Base-by-base conservation (phyloP, 2,888 invertebrate genomes). In the Orthosia cruda region DNA sequence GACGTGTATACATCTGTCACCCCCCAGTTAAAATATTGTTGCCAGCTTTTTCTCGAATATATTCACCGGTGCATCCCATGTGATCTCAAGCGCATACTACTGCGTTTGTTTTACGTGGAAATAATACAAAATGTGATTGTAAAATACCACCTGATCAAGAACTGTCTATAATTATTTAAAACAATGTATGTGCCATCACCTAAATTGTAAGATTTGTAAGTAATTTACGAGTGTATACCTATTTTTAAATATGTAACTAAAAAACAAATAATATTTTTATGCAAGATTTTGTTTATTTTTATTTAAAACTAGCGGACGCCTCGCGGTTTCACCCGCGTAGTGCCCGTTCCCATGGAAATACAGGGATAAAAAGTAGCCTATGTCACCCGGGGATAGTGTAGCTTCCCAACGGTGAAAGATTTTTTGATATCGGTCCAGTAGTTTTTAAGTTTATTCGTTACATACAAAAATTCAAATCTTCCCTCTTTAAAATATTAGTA, bases 131-230 rank as follows among this genome's bases (percentile, higher is more conserved):
- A 68, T 76, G 26, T 74, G 23, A 71, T 74, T 71, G 65, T 66
- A 68, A 68, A 65, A 59, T 50, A 74, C 71, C 64, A 68, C 70
- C 54, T 49, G 0, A 54, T 57, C 26, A 71, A 68, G 79, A 72
- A 80, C 65, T 75, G 58, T 32, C 50, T 76, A 47, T 58, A 18
- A 61, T 57, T 67, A 83, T 80, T 86, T 81, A 63, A 85, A 74
- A 73, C n/a, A 76, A 40, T 23, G 15, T 68, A 84, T 80, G 85
- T 86, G 85, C 84, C 84, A 86, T 86, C 73, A 74, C 26, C n/a
- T 77, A 76, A 66, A 70, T 59, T 84, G 20, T 84, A 86, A 74
- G 71, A 47, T 32, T 61, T 61, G 15, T 63, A 49, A 78, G 75
- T 74, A 69, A 79, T 77, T 75, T 79, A 81, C 57, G 49, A 50